Percentiles rank a stretch among this genome's conserved stretches.
These are phyloP conservation scores for Pogonocherus hispidulus DNA, from an alignment of 2,888 invertebrate species.

Conservation along the genomic window DNA sequence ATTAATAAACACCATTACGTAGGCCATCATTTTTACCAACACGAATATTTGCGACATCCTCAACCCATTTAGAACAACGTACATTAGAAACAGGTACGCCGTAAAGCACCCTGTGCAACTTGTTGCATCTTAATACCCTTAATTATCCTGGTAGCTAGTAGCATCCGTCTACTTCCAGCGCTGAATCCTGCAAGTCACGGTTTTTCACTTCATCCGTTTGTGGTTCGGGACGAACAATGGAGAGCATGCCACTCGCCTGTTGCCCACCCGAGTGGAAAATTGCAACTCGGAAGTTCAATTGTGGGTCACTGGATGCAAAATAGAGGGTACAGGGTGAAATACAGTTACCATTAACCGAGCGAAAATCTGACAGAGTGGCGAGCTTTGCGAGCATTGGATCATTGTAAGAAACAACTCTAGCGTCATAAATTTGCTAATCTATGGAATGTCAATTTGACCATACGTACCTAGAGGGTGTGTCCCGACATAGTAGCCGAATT, in stretches of 20 bases:
- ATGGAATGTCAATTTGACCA: too few species aligned
- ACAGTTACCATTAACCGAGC: too few species aligned
- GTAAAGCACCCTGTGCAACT: slow-evolving; percentile 4
- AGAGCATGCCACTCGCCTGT: neutral
- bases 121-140: slow-evolving; percentile 13
- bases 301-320: slow-evolving; percentile 7
- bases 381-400: too few species aligned
- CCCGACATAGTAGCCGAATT: too few species aligned
- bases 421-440: too few species aligned
- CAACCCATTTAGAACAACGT: neutral
- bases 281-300: slow-evolving; percentile 14
- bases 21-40: too few species aligned
- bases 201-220: neutral
- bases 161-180: neutral
- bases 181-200: slow-evolving; percentile 18
- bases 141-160: neutral
- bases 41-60: too few species aligned
- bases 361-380: too few species aligned
- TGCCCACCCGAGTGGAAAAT: slow-evolving; percentile 16
- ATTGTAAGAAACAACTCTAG: too few species aligned
- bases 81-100: neutral
- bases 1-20: too few species aligned
- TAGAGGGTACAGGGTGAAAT: neutral
- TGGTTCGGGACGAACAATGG: neutral
- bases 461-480: too few species aligned